These are phyloP conservation scores for Podarcis lilfordi DNA, from an alignment of 2,797 vertebrate species.

Conservation along the genomic window DNA sequence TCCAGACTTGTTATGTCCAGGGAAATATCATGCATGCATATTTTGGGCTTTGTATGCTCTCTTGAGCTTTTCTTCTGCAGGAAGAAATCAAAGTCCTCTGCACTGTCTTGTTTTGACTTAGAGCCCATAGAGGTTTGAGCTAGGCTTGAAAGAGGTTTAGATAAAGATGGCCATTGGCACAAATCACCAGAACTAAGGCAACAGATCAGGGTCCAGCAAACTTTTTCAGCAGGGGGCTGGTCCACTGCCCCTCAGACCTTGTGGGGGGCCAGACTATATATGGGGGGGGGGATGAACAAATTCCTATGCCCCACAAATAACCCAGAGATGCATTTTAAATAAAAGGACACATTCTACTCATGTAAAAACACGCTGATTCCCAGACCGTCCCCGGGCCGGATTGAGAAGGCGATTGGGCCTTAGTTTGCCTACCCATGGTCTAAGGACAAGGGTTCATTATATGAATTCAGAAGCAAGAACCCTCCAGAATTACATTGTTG, in stretches of 20 bases:
- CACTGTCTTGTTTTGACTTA: not conserved
- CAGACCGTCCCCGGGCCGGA: too few species aligned
- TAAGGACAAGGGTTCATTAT: slow-evolving; percentile 4
- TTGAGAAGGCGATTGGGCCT: too few species aligned
- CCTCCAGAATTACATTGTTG: slow-evolving; percentile 25
- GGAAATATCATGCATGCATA: not conserved
- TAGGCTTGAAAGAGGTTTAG: not conserved
- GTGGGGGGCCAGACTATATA: too few species aligned
- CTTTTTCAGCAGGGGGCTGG: too few species aligned
- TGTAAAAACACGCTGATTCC: too few species aligned
- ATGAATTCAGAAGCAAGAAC: not conserved
- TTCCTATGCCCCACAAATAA: too few species aligned
- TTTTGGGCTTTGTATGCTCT: not conserved
- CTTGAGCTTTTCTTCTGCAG: not conserved
- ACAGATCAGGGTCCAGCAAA: too few species aligned
- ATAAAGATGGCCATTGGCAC: not conserved
- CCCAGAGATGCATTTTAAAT: too few species aligned
- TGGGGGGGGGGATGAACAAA: too few species aligned
- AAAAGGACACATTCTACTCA: too few species aligned
- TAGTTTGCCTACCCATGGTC: not conserved
- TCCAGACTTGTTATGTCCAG: not conserved
- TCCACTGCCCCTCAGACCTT: too few species aligned
- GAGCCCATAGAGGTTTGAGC: not conserved
- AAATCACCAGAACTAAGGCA: not conserved
- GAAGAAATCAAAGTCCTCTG: not conserved